Percentiles rank a stretch among this genome's conserved stretches.
Conservation (phyloP, 2,113 vertebrate genomes). For the Xyrauchen texanus region DNA sequence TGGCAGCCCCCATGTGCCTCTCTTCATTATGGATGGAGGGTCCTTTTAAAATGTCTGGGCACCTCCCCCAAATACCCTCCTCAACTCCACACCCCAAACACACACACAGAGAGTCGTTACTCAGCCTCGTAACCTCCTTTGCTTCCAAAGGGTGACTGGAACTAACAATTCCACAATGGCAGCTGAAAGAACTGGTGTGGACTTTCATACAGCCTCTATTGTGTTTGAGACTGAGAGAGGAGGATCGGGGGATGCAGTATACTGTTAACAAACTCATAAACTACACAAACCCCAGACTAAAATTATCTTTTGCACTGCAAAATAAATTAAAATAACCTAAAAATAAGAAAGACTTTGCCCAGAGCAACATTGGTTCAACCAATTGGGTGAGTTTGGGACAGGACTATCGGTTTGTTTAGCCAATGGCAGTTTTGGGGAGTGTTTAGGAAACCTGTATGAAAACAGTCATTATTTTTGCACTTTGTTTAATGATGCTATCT, state of each 20-base stretch:
- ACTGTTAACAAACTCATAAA: constrained; percentile 46
- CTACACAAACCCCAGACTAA: background rate
- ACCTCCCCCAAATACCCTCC: constrained; percentile 40
- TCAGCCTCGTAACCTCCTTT: constrained; percentile 56
- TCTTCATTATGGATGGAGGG: constrained; percentile 68
- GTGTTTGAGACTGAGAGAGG: constrained; percentile 53
- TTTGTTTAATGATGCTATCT: too few relatives aligned
- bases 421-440: too few relatives aligned
- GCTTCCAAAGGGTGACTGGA: constrained; percentile 67
- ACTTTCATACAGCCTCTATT: constrained; percentile 58
- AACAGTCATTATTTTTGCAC: too few relatives aligned
- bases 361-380: too few relatives aligned
- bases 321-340: background rate
- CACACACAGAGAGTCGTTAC: constrained; percentile 15
- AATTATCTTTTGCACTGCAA: background rate
- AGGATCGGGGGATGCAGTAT: constrained; percentile 16
- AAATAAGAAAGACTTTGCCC: background rate
- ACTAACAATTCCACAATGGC: constrained; percentile 71
- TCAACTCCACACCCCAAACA: constrained; percentile 54
- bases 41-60: constrained; percentile 63
- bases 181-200: constrained; percentile 60
- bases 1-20: constrained; percentile 69
- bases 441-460: too few relatives aligned
- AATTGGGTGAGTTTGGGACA: too few relatives aligned
- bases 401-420: too few relatives aligned